Evolutionary conservation across 2,888 invertebrate genomes (phyloP).

Genomic region (Bembecia ichneumoniformis): DNA sequence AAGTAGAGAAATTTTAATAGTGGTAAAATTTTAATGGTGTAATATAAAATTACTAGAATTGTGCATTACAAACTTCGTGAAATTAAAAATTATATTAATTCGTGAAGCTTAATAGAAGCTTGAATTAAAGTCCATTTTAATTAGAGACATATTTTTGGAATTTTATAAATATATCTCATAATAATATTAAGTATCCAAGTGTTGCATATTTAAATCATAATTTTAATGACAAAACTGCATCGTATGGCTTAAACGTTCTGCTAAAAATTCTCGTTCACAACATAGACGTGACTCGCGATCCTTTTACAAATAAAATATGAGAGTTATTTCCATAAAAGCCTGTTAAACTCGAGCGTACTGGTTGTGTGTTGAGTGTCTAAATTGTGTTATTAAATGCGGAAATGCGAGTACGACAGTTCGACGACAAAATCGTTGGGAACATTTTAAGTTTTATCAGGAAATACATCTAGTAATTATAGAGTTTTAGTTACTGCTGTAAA

Average conservation of each 20-base stretch:
- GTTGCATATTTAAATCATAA: neutral
- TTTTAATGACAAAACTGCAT: neutral
- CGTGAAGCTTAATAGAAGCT: too few species aligned
- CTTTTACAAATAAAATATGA: neutral
- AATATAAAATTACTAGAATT: too few species aligned
- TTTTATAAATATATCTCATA: too few species aligned
- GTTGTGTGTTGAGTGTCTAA: neutral
- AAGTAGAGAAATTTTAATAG: too few species aligned
- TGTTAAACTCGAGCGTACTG: neutral
- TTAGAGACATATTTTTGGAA: too few species aligned
- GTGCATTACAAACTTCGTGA: too few species aligned
- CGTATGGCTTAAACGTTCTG: neutral
- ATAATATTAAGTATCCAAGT: too few species aligned
- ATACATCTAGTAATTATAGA: too few species aligned
- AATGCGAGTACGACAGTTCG: neutral
- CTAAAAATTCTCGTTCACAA: neutral
- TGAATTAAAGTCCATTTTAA: too few species aligned
- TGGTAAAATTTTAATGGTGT: too few species aligned
- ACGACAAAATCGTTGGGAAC: neutral
- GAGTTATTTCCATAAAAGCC: neutral
- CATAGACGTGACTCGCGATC: neutral
- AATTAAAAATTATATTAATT: too few species aligned
- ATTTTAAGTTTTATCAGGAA: neutral
- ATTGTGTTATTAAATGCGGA: neutral
- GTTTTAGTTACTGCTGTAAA: too few species aligned